A percentile compares a stretch with the other conserved stretches of the same genome.
Conservation (phyloP, 2,888 invertebrate species). For the Sarcophaga caerulescens region DNA sequence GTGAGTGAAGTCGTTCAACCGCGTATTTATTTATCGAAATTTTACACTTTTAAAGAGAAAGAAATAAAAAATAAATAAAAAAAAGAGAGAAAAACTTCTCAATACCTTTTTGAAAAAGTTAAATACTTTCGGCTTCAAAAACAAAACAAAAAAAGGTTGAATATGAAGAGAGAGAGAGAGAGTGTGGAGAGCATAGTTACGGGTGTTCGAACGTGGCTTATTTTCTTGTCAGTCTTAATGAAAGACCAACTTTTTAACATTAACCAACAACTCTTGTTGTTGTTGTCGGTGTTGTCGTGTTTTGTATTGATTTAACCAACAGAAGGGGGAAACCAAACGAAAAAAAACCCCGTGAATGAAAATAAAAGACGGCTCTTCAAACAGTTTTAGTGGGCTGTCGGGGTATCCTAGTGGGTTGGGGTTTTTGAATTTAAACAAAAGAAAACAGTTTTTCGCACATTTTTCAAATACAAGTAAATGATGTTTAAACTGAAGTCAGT, state of each 20-base stretch:
- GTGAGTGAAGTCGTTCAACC: neutral
- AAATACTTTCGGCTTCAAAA: neutral
- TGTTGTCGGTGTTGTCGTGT: neutral
- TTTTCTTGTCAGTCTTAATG: constrained; percentile 40
- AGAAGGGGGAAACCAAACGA: neutral
- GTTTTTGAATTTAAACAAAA: neutral
- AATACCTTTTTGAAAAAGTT: neutral
- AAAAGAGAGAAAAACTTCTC: neutral
- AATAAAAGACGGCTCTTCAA: neutral
- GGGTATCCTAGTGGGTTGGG: neutral
- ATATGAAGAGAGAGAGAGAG: neutral
- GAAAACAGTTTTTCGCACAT: constrained; percentile 7
- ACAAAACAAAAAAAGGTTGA: neutral
- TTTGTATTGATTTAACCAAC: constrained; percentile 17
- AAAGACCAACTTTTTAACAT: constrained; percentile 49
- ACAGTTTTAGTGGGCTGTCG: neutral
- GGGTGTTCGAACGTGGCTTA: neutral
- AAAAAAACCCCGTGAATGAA: neutral
- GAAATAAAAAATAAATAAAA: neutral
- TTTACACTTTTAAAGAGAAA: neutral
- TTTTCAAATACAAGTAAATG: constrained; percentile 8
- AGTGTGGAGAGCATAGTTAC: neutral
- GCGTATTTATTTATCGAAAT: neutral
- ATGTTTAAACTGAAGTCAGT: constrained; percentile 13
- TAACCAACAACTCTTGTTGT: constrained; percentile 4